Evolutionary conservation across 1,140 invertebrate genomes (phyloP).

Genomic region (Homalodisca vitripennis): DNA sequence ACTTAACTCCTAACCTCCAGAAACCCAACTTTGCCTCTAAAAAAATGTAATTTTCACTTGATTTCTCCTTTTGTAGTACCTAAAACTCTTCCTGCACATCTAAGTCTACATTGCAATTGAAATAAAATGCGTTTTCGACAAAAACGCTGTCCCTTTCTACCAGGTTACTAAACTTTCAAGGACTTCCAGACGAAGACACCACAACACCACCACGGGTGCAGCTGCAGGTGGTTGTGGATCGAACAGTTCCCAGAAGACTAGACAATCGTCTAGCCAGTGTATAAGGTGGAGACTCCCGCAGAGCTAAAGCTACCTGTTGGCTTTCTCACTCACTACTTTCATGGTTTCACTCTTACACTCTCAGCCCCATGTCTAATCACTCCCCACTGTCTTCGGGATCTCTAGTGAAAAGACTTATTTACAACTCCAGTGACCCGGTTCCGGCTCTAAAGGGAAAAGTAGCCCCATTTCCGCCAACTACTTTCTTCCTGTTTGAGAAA

Average conservation of each 20-base stretch:
- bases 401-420: neutral
- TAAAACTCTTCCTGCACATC: no score
- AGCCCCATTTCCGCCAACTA: constrained; percentile 6
- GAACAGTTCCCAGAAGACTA: constrained; percentile 4
- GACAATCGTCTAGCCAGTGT: neutral
- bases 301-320: neutral
- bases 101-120: no score
- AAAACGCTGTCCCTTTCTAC: no score
- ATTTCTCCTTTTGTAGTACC: no score
- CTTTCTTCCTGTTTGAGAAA: constrained; percentile 15
- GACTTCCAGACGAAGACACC: neutral
- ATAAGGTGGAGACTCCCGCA: neutral
- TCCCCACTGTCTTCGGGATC: neutral
- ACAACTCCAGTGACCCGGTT: constrained; percentile 1
- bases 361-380: constrained; percentile 6
- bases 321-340: constrained; percentile 10
- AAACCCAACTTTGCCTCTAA: no score
- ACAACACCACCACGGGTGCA: neutral
- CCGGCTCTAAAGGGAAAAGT: neutral
- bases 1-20: no score
- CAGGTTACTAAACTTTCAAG: neutral
- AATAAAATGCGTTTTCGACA: no score
- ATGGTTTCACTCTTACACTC: constrained; percentile 17
- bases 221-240: constrained; percentile 3
- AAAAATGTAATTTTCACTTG: no score